Base-by-base conservation (phyloP, 2,888 invertebrate genomes). In the Noctua comes region DNA sequence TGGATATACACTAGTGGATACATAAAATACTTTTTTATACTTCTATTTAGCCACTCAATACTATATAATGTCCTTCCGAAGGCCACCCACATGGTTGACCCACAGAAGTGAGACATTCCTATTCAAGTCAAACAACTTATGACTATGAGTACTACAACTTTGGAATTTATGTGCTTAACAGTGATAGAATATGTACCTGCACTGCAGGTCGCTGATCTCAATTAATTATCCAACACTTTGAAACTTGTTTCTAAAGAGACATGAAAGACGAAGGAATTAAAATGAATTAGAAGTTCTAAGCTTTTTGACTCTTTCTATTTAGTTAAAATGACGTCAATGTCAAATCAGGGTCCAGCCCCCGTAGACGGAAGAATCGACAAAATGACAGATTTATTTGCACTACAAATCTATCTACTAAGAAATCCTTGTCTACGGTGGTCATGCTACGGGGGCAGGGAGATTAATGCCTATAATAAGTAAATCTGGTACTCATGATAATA, bases 71-170 rank as follows among this genome's bases (percentile, higher is more conserved):
- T 66, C 43, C 10, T 73, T 46, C n/a, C 36, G 82, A 81, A 82
- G 82, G 85, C 36, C 85, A 27, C 16, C 62, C 1, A 69, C 71
- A 36, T 68, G 62, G 48, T 36, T 85, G 48, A 85, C 66, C 54
- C 69, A 74, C 70, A 73, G 66, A 62, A 66, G 27, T 54, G 24
- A 59, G 4, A 59, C 51, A 80, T 70, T 69, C 66, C 10, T 54
- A 57, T 73, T 65, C 65, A 11, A 54, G 65, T 69, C 51, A 73
- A 82, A 70, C 66, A 70, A 80, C 69, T 43, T 43, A 43, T 43
- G 43, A 43, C 40, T 70, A 36, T 10, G 18, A 40, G 48, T 36
- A 10, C 76, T 36, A 10, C 65, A 82, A 68, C 16, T 68, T 65
- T 51, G 43, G 43, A n/a, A 51, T 62, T 54, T 80, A 7, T 11